These are phyloP conservation scores for Ooceraea biroi DNA, from an alignment of 1,140 invertebrate species.

Conservation along the genomic window DNA sequence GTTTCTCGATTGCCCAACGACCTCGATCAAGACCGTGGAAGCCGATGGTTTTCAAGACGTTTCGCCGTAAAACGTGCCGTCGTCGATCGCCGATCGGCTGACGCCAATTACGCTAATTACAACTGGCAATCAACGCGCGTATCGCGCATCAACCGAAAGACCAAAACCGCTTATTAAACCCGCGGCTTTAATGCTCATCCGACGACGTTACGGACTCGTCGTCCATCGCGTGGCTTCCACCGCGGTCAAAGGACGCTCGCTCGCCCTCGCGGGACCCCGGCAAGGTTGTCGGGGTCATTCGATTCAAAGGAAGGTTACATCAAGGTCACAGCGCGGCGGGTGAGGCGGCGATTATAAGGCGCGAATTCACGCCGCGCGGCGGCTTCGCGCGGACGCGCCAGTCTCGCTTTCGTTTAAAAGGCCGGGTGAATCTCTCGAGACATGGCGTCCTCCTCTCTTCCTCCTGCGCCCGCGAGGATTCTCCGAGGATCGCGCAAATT, in stretches of 20 bases:
- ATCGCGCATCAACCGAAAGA: slow-evolving; percentile 74
- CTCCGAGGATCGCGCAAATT: slow-evolving; percentile 1
- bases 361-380: slow-evolving; percentile 45
- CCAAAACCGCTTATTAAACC: slow-evolving; percentile 75
- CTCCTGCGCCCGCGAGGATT: too few relatives aligned
- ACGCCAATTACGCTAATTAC: slow-evolving; percentile 75
- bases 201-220: slow-evolving; percentile 58
- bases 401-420: slow-evolving; percentile 59
- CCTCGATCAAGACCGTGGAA: slow-evolving; percentile 21
- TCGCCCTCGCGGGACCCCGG: slow-evolving; percentile 39
- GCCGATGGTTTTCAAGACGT: not conserved
- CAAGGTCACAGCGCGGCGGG: slow-evolving; percentile 69
- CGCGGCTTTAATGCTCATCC: slow-evolving; percentile 61
- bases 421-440: slow-evolving; percentile 16
- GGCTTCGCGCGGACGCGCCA: slow-evolving; percentile 16
- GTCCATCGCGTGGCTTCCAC: not conserved
- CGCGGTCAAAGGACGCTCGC: slow-evolving; percentile 45
- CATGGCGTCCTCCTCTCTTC: not conserved
- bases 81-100: slow-evolving; percentile 14
- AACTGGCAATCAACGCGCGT: slow-evolving; percentile 70
- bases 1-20: not conserved
- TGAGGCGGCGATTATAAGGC: slow-evolving; percentile 63
- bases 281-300: slow-evolving; percentile 67
- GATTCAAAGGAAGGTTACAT: slow-evolving; percentile 74
- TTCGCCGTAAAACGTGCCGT: not conserved